These are phyloP conservation scores for Tuberolachnus salignus DNA, from an alignment of 2,888 invertebrate species.

Conservation along the genomic window DNA sequence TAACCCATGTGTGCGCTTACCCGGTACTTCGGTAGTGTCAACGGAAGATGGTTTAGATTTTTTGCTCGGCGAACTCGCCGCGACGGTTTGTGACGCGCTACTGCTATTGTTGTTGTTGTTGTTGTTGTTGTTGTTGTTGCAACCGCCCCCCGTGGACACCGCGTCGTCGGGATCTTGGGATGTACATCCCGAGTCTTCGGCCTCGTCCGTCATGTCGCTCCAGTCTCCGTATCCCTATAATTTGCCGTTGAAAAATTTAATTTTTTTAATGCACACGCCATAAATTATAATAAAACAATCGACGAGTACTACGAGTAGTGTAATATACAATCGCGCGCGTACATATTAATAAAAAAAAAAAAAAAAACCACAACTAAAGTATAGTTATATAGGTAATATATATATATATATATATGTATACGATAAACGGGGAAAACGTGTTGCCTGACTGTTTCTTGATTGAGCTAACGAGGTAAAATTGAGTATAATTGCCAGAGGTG, in stretches of 20 bases:
- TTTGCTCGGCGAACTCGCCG: constrained; percentile 26
- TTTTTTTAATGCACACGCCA: background rate
- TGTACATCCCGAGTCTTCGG: constrained; percentile 60
- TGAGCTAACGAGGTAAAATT: constrained; percentile 34
- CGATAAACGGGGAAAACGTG: background rate
- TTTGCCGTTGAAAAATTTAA: background rate
- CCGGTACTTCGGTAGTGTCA: constrained; percentile 44
- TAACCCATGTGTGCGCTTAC: too few relatives aligned
- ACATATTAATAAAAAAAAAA: too few relatives aligned
- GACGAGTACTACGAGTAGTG: too few relatives aligned
- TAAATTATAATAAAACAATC: background rate
- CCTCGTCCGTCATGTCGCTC: constrained; percentile 60
- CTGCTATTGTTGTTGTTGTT: too few relatives aligned
- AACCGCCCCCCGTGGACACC: constrained; percentile 33
- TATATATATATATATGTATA: background rate
- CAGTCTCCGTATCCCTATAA: constrained; percentile 51
- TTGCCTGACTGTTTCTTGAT: background rate
- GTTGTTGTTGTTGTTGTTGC: constrained; percentile 20
- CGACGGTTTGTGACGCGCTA: background rate
- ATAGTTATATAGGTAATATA: background rate
- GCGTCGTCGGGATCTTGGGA: constrained; percentile 50
- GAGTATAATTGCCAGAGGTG: constrained; percentile 17
- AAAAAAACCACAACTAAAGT: background rate
- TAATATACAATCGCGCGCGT: too few relatives aligned
- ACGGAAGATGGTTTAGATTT: constrained; percentile 43